Base-by-base conservation (phyloP, 2,113 vertebrate species). In the Centropus bengalensis region DNA sequence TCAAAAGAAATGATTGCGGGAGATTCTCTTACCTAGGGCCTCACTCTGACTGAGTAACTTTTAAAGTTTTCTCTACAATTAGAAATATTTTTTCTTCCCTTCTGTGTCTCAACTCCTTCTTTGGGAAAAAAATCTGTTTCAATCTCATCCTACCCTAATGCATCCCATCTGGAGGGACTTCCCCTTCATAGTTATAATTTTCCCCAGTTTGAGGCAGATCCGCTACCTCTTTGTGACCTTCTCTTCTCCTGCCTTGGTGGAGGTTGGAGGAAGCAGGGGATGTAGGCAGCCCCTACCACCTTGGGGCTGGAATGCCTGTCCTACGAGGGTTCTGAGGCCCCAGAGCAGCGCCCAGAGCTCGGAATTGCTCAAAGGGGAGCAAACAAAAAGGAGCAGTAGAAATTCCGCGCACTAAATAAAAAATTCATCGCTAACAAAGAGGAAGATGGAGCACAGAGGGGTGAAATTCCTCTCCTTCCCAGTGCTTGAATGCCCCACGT, bases 61-160 rank as follows among this genome's bases (percentile, higher is more conserved):
- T 73, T 73, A 87, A 94, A 84, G 24, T 56, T 56, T 93, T 76
- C 51, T 88, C 60, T n/a, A 88, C 33, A 88, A 77, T 62, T 77
- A 89, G 42, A 79, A 78, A 23, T 45, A 18, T 3, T 2, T 12
- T 49, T 58, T n/a, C 32, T 24, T 42, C 2, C 22, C 47, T 56
- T 26, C 59, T 76, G 15, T 86, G 38, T 71, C 44, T 94, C 67
- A 82, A 74, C 70, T 94, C 93, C 96, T 96, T 96, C 93, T 97
- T 96, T 97, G 95, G 93, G 79, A 95, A 96, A 96, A 97, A 94
- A 91, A 59, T 76, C 42, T 7, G 8, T 88, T 95, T 89, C 73
- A 77, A 42, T 75, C 91, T 91, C 82, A 88, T 93, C 71, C 75
- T 95, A 28, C 60, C 79, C 26, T 96, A 95, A 95, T 89, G 30